Evolutionary conservation across 2,797 vertebrate genomes (phyloP).

Genomic region (Alosa sapidissima): DNA sequence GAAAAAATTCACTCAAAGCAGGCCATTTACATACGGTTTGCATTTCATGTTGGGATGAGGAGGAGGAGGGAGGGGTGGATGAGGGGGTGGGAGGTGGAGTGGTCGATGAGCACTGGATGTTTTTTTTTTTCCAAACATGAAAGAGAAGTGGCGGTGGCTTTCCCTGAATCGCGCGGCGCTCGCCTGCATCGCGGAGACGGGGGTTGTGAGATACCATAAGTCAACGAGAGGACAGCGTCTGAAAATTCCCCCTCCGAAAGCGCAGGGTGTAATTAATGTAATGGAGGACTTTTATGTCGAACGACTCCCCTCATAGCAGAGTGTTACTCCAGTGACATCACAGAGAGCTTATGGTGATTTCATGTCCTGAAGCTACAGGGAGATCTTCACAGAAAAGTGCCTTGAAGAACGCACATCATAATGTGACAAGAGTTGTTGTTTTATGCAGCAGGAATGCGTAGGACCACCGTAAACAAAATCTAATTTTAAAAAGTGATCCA

Average conservation of each 20-base stretch:
- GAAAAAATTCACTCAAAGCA: slow-evolving; percentile 75
- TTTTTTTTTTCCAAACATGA: slow-evolving; percentile 50
- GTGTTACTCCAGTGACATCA: slow-evolving; percentile 12
- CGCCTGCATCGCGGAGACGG: slow-evolving; percentile 51
- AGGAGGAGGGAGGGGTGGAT: slow-evolving; percentile 38
- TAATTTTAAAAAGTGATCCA: too few species aligned
- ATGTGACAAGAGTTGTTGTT: background rate
- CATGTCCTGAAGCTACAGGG: background rate
- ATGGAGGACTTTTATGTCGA: slow-evolving; percentile 8
- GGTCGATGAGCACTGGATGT: slow-evolving; percentile 60
- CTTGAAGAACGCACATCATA: background rate
- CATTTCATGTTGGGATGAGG: slow-evolving; percentile 74
- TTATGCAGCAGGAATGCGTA: background rate
- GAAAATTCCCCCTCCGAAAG: background rate
- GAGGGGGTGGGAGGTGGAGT: slow-evolving; percentile 47
- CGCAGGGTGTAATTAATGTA: slow-evolving; percentile 12
- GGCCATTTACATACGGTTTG: slow-evolving; percentile 75
- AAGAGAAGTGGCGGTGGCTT: slow-evolving; percentile 45
- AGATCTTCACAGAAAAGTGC: background rate
- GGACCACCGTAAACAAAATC: too few species aligned
- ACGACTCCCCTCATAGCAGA: background rate
- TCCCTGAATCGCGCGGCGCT: slow-evolving; percentile 60
- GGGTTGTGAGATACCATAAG: slow-evolving; percentile 11
- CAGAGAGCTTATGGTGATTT: background rate
- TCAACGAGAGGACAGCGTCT: slow-evolving; percentile 8